Evolutionary conservation across 2,113 vertebrate species (phyloP).

Genomic region (Tragelaphus buxtoni): DNA sequence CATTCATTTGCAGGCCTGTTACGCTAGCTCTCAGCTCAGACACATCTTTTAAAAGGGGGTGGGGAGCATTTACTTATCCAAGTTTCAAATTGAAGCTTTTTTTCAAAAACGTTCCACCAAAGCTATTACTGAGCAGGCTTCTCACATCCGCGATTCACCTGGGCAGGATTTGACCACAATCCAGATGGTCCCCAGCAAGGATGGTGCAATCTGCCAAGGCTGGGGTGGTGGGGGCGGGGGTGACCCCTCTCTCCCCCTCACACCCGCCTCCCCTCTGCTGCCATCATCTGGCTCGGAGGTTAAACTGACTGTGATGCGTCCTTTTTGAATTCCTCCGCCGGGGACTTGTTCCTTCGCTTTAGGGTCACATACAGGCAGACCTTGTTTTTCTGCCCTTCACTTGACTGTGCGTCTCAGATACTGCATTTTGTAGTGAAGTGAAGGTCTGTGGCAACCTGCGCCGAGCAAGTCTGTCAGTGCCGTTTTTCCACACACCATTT

Average conservation of each 20-base stretch:
- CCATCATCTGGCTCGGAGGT: not conserved
- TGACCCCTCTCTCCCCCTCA: not conserved
- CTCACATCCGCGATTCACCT: not conserved
- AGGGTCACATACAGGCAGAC: too few relatives aligned
- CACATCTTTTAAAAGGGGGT: not conserved
- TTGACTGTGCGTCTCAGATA: not conserved
- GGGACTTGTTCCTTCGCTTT: not conserved
- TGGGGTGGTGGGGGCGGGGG: rapidly evolving
- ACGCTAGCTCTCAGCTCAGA: not conserved
- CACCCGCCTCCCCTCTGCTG: not conserved
- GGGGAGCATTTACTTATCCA: not conserved
- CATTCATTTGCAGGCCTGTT: not conserved
- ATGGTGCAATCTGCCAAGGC: not conserved
- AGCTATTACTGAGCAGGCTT: not conserved
- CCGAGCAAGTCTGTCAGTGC: not conserved
- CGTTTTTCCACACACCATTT: not conserved
- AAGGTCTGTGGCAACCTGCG: not conserved
- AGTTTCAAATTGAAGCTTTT: not conserved
- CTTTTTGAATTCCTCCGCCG: not conserved
- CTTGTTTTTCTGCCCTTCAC: not conserved
- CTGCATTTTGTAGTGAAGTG: not conserved
- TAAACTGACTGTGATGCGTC: too few relatives aligned
- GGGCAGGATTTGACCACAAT: not conserved
- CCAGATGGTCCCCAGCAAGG: not conserved
- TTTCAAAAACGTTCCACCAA: not conserved